phyloP scores from a whole-genome alignment of 2,113 vertebrate species.

The Limanda limanda region DNA sequence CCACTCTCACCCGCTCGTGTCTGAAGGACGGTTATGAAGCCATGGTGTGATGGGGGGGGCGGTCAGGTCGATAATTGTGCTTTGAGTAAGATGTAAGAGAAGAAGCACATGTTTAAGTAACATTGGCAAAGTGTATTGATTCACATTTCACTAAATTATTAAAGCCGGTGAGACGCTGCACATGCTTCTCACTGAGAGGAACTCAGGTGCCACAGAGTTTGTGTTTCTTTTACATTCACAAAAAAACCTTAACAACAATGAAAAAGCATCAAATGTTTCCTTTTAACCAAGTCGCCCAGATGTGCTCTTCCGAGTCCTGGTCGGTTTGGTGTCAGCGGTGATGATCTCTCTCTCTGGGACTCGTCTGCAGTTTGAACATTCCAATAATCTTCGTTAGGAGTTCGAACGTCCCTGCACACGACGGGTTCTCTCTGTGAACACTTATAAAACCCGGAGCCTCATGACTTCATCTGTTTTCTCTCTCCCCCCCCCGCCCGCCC shows the following conservation, averaged over 20 bases:
- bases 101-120: conserved; percentile 6
- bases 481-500: background rate
- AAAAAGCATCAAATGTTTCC: no score
- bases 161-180: background rate
- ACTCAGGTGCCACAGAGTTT: no score
- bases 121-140: conserved; percentile 2
- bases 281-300: no score
- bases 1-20: background rate
- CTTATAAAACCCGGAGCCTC: conserved; percentile 14
- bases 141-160: conserved; percentile 39
- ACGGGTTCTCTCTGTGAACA: conserved; percentile 10
- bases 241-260: no score
- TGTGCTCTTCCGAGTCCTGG: no score
- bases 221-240: no score
- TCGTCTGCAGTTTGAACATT: background rate
- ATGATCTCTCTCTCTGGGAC: no score
- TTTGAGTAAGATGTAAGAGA: background rate
- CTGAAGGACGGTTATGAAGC: background rate
- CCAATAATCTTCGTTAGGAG: no score
- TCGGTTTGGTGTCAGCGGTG: no score
- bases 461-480: conserved; percentile 27
- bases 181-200: no score
- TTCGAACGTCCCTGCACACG: background rate
- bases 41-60: background rate
- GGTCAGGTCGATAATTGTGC: no score